Base-by-base conservation (phyloP, 1,140 invertebrate species). In the Lepidurus arcticus region DNA sequence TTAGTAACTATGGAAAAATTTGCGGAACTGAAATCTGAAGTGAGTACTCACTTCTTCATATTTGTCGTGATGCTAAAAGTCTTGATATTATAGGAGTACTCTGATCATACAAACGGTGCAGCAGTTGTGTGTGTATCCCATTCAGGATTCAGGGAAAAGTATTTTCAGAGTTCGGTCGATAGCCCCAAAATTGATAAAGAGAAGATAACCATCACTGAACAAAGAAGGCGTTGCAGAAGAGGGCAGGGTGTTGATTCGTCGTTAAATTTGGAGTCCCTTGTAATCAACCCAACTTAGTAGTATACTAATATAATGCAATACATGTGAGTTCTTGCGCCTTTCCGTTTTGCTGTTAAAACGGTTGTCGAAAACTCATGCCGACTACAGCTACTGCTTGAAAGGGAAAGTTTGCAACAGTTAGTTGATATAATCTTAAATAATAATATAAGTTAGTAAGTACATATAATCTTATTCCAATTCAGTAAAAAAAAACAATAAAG, bases 1-100 rank as follows among this genome's bases (percentile, higher is more conserved):
- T 87, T 98, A 42, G 88, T 98, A 21, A 96, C 94, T 1, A 95
- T 93, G 85, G 89, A 92, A 85, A 98, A 97, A 87, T 85, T 89
- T n/a, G 84, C 84, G 16, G 89, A 92, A 80, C 21, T 9, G 9
- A 65, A 78, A 78, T 76, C 79, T 16, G 43, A 80, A 26, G 79
- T 80, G 78, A 26, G 79, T 80, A 79, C n/a, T 4, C n/a, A 4
- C 21, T 6, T 76, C 8, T 43, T 24, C 44, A 6, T 21, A 6
- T 76, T 78, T 24, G 24, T 9, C 10, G 21, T 21, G 0, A n/a
- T 26, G 21, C n/a, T 11, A 7, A 75, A 42, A 21, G 7, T 42
- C 4, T 2, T 75, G 1, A 26, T 75, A 9, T 26, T 75, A 8
- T 7, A 65, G 53, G 53, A 65, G 13, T n/a, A 65, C 21, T 13